Evolutionary conservation across 2,888 invertebrate genomes (phyloP), one percentile per base, ranked within the genome.

Genomic region (Dexiosoma caninum): DNA sequence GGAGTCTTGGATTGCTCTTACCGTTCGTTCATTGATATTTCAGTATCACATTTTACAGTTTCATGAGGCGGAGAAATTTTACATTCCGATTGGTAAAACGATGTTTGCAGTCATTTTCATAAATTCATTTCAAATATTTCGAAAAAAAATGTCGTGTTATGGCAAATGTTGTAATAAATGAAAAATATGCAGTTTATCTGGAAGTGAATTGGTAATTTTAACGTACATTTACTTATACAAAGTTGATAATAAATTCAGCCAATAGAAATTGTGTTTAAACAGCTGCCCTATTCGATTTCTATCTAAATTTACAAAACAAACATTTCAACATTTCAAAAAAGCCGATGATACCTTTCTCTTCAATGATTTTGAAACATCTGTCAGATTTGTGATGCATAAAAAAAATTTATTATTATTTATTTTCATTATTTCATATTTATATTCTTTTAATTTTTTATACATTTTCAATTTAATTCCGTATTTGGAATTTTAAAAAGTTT

Each of bases 261-360:
- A 46, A 46, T 14, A 42, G 12, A 37, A 8, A 44, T 19, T 44
- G 19, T 23, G n/a, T 23, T 23, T 12, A 23, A n/a, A 5, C 23
- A 49, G 23, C 2, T 32, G 2, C 2, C 32, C 4, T 10, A 3
- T 27, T n/a, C 16, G 7, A 37, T 57, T 57, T 37, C 37, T 37
- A 57, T 57, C 16, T 7, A 49, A 49, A 57, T 37, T 14, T 9
- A 51, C n/a, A 14, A 30, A 16, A 9, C 30, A 16, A 30, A 1
- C 1, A 53, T 16, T 37, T 21, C 21, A 23, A 12, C 9, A 23
- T 21, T n/a, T n/a, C n/a, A n/a, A 21, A 4, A 9, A 21, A 21
- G 21, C n/a, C n/a, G n/a, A n/a, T n/a, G n/a, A n/a, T n/a, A 14
- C 32, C 35, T 35, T 64, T 64, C 46, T 49, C 49, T 66, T 60